phyloP scores from a whole-genome alignment of 2,113 vertebrate genomes.

The Rynchops niger region DNA sequence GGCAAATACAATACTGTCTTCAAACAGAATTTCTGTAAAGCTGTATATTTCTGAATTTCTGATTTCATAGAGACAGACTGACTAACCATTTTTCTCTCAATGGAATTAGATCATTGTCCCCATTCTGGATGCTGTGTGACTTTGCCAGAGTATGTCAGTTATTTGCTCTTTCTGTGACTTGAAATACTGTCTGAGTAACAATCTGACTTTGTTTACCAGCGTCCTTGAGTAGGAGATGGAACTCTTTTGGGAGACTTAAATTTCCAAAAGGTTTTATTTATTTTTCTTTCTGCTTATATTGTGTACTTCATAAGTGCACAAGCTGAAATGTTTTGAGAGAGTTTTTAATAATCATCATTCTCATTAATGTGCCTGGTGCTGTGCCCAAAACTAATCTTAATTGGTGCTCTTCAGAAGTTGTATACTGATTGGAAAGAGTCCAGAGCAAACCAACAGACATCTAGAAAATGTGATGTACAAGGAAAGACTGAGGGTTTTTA shows the following conservation, averaged over 20 bases:
- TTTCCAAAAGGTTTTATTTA: background rate
- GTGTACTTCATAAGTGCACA: background rate
- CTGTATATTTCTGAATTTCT: background rate
- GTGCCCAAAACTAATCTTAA: conserved; percentile 50
- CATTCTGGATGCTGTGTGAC: background rate
- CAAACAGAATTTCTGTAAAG: background rate
- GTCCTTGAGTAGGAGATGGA: background rate
- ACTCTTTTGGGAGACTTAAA: background rate
- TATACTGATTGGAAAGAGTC: background rate
- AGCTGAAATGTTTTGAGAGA: conserved; percentile 12
- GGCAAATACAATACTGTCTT: background rate
- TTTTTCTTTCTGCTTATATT: conserved; percentile 14
- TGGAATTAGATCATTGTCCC: background rate
- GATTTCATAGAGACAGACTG: background rate
- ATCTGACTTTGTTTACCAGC: background rate
- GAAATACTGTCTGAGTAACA: conserved; percentile 16
- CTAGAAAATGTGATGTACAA: conserved; percentile 20
- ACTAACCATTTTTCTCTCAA: background rate
- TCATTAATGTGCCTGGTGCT: conserved; percentile 41
- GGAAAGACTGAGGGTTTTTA: background rate
- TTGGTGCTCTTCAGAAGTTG: conserved; percentile 51
- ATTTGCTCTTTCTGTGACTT: conserved; percentile 9
- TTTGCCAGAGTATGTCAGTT: background rate
- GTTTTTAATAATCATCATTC: conserved; percentile 13
- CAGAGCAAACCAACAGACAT: conserved; percentile 27